Evolutionary conservation across 1,140 invertebrate genomes (phyloP), one percentile per base, ranked within the genome.

Genomic region (Lordiphosa collinella): DNA sequence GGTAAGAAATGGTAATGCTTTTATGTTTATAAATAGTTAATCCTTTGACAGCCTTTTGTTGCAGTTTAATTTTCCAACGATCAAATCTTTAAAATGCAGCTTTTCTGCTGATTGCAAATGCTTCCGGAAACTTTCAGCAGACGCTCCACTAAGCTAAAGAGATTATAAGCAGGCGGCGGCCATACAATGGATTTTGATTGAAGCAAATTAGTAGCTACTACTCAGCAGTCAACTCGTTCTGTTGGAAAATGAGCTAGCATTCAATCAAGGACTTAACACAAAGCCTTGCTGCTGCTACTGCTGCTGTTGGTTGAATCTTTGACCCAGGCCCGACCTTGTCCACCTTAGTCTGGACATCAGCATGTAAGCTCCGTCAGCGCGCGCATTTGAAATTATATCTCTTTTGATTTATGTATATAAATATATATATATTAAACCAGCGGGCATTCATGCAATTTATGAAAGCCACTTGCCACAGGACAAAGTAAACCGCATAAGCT

Each of bases 361-460:
- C 25, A 51, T 68, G 59, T 29, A 29, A 68, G 56, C 48, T 50
- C 61, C 62, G 74, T 73, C 74, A 78, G 68, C 48, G 34, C 5
- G 35, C 37, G 1, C 13, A 35, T 36, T 35, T 40, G 29, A 38
- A 63, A 63, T 53, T 56, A 54, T 63, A 50, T 62, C 50, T 38
- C 46, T 40, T 53, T 67, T 80, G 76, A 80, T 82, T 82, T 80
- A 80, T 80, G 66, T 56, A 44, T 54, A 36, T 50, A 49, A 54
- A 48, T 61, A 55, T 63, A 50, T 60, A 34, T 11, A 69, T 51
- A 57, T 36, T 57, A 44, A 13, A 46, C 41, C 52, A 14, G 41
- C 32, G 52, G 51, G 66, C 50, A 69, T 65, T 69, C 52, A 50
- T 67, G 55, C 64, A 74, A 73, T 73, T 73, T 79, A 79, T 74